Evolutionary conservation across 1,140 invertebrate genomes (phyloP), one percentile per base, ranked within the genome.

Genomic region (Microvelia longipes): DNA sequence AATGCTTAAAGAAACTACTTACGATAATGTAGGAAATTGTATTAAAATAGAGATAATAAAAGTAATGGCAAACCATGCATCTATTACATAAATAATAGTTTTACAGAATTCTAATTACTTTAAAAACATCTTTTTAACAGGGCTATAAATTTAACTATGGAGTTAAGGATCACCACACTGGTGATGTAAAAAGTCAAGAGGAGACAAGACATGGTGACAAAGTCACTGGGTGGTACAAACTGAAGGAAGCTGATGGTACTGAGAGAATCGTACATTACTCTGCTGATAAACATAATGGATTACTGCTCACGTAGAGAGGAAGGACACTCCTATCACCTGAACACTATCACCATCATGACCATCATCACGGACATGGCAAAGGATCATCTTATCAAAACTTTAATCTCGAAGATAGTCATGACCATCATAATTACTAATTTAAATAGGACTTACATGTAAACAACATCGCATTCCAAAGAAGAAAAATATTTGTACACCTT

Each of bases 121-220:
- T n/a, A n/a, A n/a, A n/a, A n/a, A n/a, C n/a, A n/a, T n/a, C n/a
- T n/a, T n/a, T n/a, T 50, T 50, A 11, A 11, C 19, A 50, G 35
- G 35, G 35, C 24, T 85, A 85, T 73, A 78, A 80, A 29, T 85
- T 80, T 75, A 82, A 82, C 67, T 85, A 86, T 75, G 81, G 80
- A 14, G 83, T 85, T 1, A 79, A 82, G 73, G 84, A 85, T 70
- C 81, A 80, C 1, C 76, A 81, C 61, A 84, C 82, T 0, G 80
- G 80, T 50, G 84, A 85, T 76, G 77, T 81, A 28, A 83, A 84
- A 70, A 77, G 74, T 27, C 81, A 83, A 70, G 81, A 80, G 77
- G 82, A 83, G 71, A 76, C 28, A 19, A 67, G 66, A 11, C 35
- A 50, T 19, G 35, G 35, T n/a, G 35, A 19, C 19, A 62, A 35